These are phyloP conservation scores for Torymus auratus DNA, from an alignment of 2,888 invertebrate genomes.

Conservation along the genomic window DNA sequence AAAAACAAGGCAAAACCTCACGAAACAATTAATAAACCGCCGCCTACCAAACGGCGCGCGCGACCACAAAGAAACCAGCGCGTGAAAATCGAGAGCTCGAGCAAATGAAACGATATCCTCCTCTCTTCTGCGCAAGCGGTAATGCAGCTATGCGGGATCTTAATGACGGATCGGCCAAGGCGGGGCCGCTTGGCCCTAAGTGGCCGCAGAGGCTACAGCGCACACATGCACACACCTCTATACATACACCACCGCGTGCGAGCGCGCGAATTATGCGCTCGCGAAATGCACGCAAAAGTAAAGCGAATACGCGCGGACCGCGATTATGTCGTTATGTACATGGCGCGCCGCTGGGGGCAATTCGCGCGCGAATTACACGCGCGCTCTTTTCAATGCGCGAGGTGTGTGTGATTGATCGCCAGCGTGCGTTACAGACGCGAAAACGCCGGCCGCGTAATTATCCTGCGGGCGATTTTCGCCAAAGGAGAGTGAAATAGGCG, in stretches of 20 bases:
- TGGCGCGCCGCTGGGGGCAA: slow-evolving; percentile 23
- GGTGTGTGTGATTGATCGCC: no score
- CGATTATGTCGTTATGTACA: slow-evolving; percentile 46
- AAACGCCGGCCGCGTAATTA: no score
- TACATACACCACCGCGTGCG: no score
- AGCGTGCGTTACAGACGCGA: no score
- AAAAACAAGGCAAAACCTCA: background rate
- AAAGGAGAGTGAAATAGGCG: no score
- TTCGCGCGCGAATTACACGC: background rate
- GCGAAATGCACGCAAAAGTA: no score
- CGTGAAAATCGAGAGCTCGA: background rate
- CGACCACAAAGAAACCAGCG: background rate
- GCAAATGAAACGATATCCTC: slow-evolving; percentile 18
- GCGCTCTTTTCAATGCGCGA: no score
- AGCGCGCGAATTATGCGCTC: slow-evolving; percentile 24
- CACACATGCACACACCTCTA: no score
- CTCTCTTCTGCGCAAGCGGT: background rate
- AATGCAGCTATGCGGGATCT: background rate
- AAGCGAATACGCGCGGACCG: background rate
- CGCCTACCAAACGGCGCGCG: background rate
- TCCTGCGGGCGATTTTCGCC: no score
- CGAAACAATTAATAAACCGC: slow-evolving; percentile 12
- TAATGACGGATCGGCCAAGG: slow-evolving; percentile 38
- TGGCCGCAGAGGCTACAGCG: background rate
- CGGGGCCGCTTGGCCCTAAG: background rate